Percentiles rank a stretch among this genome's conserved stretches.
Evolutionary conservation across 2,113 vertebrate genomes (phyloP).

Genomic region (Crotalus tigris): DNA sequence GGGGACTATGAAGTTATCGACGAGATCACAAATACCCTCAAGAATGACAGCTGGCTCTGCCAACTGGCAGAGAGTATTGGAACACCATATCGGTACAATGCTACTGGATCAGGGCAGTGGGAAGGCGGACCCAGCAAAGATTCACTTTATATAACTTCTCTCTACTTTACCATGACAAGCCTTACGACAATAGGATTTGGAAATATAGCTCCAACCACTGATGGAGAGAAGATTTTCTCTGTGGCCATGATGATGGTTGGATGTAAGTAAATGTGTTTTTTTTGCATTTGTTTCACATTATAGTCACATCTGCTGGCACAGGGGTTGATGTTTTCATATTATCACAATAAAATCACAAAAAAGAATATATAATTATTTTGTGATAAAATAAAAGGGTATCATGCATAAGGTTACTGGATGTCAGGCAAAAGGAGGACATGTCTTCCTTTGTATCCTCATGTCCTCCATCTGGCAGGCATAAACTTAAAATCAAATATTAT

Average conservation of each 20-base stretch:
- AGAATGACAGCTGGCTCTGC: constrained; percentile 96
- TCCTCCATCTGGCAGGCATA: background rate
- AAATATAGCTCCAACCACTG: constrained; percentile 94
- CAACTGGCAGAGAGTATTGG: constrained; percentile 90
- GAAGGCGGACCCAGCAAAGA: constrained; percentile 96
- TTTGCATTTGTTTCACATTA: background rate
- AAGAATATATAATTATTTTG: no score
- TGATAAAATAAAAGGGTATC: background rate
- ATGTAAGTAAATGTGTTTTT: constrained; percentile 82
- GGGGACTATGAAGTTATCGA: constrained; percentile 98
- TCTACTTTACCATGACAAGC: constrained; percentile 99
- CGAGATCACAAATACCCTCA: constrained; percentile 89
- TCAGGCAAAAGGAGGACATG: background rate
- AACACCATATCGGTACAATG: constrained; percentile 91
- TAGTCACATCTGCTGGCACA: background rate
- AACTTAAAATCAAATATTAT: background rate
- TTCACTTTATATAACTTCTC: constrained; percentile 93
- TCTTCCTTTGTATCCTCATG: background rate
- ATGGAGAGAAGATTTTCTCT: constrained; percentile 97
- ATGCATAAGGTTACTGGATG: background rate
- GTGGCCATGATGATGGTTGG: constrained; percentile 99
- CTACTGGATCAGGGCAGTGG: constrained; percentile 88
- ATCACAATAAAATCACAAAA: background rate
- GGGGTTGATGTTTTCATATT: background rate
- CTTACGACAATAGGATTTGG: constrained; percentile 98